These are phyloP conservation scores for Tragelaphus buxtoni DNA, from an alignment of 2,113 vertebrate genomes.

Conservation along the genomic window DNA sequence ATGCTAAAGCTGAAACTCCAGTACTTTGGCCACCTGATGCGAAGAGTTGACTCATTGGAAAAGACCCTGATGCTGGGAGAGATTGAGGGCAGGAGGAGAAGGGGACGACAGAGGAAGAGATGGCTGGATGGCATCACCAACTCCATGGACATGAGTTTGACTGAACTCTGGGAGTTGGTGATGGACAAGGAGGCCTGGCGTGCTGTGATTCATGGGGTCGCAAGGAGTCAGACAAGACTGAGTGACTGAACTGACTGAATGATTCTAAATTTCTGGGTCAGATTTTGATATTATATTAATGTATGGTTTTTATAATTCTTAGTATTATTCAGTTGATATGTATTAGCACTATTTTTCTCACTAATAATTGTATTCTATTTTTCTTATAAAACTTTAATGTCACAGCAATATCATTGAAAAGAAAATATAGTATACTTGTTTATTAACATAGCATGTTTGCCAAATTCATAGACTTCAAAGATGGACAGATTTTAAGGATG, in stretches of 20 bases:
- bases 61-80: too few relatives aligned
- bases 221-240: rapidly evolving
- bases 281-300: background rate
- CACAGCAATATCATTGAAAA: background rate
- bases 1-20: too few relatives aligned
- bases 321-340: background rate
- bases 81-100: too few relatives aligned
- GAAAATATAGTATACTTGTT: background rate
- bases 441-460: background rate
- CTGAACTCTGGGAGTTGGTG: too few relatives aligned
- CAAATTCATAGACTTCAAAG: background rate
- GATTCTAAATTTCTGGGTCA: background rate
- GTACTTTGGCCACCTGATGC: too few relatives aligned
- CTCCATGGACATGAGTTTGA: too few relatives aligned
- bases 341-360: background rate
- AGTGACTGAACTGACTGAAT: too few relatives aligned
- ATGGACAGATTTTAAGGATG: background rate
- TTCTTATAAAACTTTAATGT: background rate
- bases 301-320: background rate
- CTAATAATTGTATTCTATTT: background rate
- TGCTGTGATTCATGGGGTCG: too few relatives aligned
- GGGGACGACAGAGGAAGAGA: too few relatives aligned
- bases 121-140: too few relatives aligned
- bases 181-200: too few relatives aligned
- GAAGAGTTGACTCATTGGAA: too few relatives aligned